Percentiles rank a stretch among this genome's conserved stretches.
phyloP scores from a whole-genome alignment of 2,113 vertebrate species.

The Penelope pileata region DNA sequence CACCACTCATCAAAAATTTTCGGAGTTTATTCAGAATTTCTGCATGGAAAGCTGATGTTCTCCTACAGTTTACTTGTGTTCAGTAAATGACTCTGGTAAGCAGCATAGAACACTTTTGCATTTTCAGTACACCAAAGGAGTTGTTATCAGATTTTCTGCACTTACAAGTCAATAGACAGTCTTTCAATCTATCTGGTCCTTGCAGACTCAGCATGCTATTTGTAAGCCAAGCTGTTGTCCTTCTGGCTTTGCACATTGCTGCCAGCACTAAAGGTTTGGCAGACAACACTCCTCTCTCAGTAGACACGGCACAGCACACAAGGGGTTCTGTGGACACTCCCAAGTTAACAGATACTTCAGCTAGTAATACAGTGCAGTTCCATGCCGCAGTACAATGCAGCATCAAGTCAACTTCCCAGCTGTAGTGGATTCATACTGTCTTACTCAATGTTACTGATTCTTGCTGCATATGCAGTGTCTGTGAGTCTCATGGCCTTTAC shows the following conservation, averaged over 20 bases:
- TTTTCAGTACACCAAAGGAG: not conserved
- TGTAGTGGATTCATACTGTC: not conserved
- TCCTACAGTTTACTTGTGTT: not conserved
- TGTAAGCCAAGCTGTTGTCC: constrained; percentile 48
- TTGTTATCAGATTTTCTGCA: constrained; percentile 11
- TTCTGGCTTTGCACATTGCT: constrained; percentile 24
- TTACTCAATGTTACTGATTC: not conserved
- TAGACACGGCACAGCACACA: not conserved
- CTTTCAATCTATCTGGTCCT: constrained; percentile 29
- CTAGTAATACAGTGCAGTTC: not conserved
- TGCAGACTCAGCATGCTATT: constrained; percentile 41
- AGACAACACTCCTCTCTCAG: not conserved
- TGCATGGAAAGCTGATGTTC: not conserved
- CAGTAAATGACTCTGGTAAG: not conserved
- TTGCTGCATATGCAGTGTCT: not conserved
- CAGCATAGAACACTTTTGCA: not conserved
- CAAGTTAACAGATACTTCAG: not conserved
- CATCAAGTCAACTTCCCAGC: not conserved
- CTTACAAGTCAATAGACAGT: constrained; percentile 32
- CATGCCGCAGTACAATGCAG: not conserved
- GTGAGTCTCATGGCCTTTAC: not conserved
- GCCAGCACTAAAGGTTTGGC: not conserved
- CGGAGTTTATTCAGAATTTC: not conserved
- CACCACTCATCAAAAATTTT: not conserved
- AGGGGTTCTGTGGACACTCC: not conserved